These are phyloP conservation scores for Acanthosoma haemorrhoidale DNA, from an alignment of 2,888 invertebrate genomes.

Conservation along the genomic window DNA sequence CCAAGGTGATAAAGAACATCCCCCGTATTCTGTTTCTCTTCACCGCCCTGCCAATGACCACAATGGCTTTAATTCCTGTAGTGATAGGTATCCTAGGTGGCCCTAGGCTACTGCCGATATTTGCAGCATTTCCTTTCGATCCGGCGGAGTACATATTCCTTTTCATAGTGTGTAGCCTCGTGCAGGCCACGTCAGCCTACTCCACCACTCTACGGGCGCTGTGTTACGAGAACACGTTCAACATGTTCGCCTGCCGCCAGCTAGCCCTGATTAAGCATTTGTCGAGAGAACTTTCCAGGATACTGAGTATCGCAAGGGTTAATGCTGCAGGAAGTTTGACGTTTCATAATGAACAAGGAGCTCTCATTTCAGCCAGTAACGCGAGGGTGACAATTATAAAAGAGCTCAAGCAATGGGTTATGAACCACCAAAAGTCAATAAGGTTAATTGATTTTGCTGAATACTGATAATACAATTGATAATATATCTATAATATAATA, in stretches of 20 bases:
- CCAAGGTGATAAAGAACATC: not conserved
- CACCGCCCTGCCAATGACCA: not conserved
- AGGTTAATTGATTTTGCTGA: no score
- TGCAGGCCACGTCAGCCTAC: not conserved
- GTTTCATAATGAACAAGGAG: not conserved
- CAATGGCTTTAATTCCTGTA: not conserved
- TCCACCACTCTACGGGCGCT: not conserved
- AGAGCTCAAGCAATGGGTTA: constrained; percentile 12
- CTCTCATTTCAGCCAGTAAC: not conserved
- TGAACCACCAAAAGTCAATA: not conserved
- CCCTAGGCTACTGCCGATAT: not conserved
- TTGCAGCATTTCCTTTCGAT: not conserved
- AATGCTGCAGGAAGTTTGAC: not conserved
- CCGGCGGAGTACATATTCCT: not conserved
- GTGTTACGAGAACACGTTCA: constrained; percentile 2
- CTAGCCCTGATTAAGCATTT: not conserved
- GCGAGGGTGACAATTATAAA: not conserved
- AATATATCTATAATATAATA: no score
- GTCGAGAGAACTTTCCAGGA: not conserved
- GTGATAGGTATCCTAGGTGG: not conserved
- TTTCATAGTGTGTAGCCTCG: not conserved
- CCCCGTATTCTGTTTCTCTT: not conserved
- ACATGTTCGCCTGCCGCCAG: not conserved
- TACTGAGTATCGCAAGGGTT: not conserved
- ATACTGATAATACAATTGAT: no score